These are phyloP conservation scores for Coluber constrictor DNA, from an alignment of 2,797 vertebrate species.

Conservation along the genomic window DNA sequence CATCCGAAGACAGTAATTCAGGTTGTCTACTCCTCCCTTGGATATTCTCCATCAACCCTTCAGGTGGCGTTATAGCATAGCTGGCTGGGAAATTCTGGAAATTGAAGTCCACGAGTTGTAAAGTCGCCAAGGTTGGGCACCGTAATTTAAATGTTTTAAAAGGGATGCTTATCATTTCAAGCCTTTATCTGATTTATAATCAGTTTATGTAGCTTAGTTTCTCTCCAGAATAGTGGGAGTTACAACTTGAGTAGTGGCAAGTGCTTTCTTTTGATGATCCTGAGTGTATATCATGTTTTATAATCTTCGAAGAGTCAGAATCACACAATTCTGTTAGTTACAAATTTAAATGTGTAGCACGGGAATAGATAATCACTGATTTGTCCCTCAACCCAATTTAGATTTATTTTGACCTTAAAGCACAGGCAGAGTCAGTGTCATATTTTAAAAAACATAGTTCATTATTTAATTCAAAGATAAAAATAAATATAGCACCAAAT, in stretches of 20 bases:
- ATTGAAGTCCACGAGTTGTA: not conserved
- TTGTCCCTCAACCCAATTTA: not conserved
- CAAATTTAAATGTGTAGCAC: not conserved
- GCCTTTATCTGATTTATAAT: not conserved
- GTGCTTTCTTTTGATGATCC: not conserved
- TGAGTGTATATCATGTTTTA: not conserved
- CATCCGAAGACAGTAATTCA: not conserved
- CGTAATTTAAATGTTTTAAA: not conserved
- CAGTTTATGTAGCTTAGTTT: not conserved
- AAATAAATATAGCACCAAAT: conserved; percentile 26
- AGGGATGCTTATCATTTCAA: not conserved
- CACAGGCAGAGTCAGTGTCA: not conserved
- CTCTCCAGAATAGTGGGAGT: not conserved
- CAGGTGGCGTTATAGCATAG: not conserved
- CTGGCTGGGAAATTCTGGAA: not conserved
- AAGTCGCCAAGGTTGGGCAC: not conserved
- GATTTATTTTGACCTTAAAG: not conserved
- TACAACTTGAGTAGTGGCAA: not conserved
- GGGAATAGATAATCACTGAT: not conserved
- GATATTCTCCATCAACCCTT: not conserved
- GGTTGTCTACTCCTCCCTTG: not conserved
- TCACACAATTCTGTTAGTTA: not conserved
- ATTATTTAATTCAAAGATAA: not conserved
- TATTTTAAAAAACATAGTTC: not conserved
- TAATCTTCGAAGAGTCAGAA: not conserved